Percentiles rank a stretch among this genome's conserved stretches.
These are phyloP conservation scores for Diplazon laetatorius DNA, from an alignment of 2,888 invertebrate genomes.

Conservation along the genomic window DNA sequence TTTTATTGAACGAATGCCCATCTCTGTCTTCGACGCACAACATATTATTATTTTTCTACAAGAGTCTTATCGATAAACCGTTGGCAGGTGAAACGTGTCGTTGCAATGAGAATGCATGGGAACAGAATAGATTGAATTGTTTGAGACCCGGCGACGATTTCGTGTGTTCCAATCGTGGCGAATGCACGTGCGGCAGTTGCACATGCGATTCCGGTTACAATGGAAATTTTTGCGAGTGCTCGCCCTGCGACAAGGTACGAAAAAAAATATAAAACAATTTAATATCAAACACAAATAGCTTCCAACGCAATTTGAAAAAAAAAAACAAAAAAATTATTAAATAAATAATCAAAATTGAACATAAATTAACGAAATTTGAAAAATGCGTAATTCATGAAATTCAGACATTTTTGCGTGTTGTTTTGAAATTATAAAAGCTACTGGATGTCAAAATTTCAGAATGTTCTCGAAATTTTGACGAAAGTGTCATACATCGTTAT, in stretches of 20 bases:
- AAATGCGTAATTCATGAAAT: no score
- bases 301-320: background rate
- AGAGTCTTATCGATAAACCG: constrained; percentile 2
- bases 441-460: no score
- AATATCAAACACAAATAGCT: background rate
- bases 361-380: no score
- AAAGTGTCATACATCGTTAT: no score
- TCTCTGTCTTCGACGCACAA: no score
- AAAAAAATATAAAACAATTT: background rate
- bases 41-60: no score
- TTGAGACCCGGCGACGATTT: constrained; percentile 83
- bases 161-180: constrained; percentile 89
- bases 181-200: constrained; percentile 91
- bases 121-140: constrained; percentile 84
- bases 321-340: no score
- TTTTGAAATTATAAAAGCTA: no score
- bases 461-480: no score
- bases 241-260: constrained; percentile 84
- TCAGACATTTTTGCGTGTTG: no score
- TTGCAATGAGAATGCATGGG: constrained; percentile 83
- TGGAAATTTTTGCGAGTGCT: constrained; percentile 87
- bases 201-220: constrained; percentile 86
- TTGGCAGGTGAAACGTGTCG: constrained; percentile 84
- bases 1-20: no score
- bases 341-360: no score